Percentiles rank a stretch among this genome's conserved stretches.
Conservation (phyloP, 2,113 vertebrate species). For the Prunella himalayana region DNA sequence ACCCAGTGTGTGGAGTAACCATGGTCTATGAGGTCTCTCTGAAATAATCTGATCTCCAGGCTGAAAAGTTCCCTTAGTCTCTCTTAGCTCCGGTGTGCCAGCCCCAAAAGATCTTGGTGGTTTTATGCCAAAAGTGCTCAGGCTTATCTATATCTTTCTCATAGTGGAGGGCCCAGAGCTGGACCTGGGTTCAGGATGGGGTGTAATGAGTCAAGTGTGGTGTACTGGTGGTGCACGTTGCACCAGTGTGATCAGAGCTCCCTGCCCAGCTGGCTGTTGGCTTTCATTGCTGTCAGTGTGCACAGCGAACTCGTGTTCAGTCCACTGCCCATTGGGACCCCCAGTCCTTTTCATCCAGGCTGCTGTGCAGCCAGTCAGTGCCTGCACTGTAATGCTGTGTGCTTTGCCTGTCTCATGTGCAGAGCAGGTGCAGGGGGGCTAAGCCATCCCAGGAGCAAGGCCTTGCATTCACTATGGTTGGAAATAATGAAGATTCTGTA, state of each 20-base stretch:
- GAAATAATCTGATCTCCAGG: background rate
- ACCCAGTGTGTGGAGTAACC: background rate
- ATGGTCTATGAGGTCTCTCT: background rate
- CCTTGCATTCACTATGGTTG: background rate
- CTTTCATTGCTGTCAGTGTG: background rate
- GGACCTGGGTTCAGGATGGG: background rate
- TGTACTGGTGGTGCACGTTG: background rate
- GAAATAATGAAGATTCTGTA: background rate
- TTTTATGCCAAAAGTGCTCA: background rate
- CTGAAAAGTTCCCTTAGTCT: background rate
- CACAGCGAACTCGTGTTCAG: rapidly evolving
- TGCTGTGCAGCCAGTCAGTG: background rate
- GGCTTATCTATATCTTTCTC: background rate
- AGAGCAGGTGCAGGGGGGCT: background rate
- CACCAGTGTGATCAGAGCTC: background rate
- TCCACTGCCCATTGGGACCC: background rate
- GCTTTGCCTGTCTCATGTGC: background rate
- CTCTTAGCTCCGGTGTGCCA: background rate
- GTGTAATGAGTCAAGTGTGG: background rate
- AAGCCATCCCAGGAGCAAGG: background rate
- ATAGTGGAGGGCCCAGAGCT: background rate
- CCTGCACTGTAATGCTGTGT: background rate
- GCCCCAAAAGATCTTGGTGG: background rate
- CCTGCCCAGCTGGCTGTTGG: background rate
- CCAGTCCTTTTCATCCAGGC: background rate